Percentiles rank a stretch among this genome's conserved stretches.
phyloP scores from a whole-genome alignment of 2,113 vertebrate genomes.

The Craseonycteris thonglongyai region DNA sequence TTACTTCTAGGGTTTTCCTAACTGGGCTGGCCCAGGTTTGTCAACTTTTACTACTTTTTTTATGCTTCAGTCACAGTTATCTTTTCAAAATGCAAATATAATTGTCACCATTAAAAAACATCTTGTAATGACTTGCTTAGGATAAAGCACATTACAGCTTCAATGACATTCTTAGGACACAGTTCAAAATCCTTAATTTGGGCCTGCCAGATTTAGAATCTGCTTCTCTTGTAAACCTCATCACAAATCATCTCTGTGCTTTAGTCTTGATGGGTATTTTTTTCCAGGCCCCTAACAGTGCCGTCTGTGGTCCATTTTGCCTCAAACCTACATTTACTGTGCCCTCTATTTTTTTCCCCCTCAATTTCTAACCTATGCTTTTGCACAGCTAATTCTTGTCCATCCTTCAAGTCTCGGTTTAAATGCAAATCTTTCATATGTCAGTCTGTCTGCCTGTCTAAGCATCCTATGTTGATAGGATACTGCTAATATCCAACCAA shows the following conservation, averaged over 20 bases:
- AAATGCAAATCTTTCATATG: neutral
- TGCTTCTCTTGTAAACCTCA: neutral
- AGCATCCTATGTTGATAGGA: neutral
- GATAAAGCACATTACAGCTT: neutral
- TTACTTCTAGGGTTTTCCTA: neutral
- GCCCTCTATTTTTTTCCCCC: neutral
- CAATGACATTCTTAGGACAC: neutral
- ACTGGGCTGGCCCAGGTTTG: neutral
- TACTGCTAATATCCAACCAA: neutral
- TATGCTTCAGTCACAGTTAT: neutral
- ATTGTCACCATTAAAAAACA: neutral
- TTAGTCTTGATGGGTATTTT: neutral
- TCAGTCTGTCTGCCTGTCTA: neutral
- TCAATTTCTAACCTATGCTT: neutral
- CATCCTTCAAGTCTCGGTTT: neutral
- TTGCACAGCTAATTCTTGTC: neutral
- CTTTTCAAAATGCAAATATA: too few relatives aligned
- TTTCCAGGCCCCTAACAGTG: rapidly evolving
- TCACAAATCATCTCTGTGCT: neutral
- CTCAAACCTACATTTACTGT: neutral
- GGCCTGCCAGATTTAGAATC: neutral
- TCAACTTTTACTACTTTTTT: neutral
- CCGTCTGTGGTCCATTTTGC: neutral
- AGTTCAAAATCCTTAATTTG: neutral
- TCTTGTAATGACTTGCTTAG: neutral